Evolutionary conservation across 2,113 vertebrate species (phyloP).

Genomic region (Rattus rattus): DNA sequence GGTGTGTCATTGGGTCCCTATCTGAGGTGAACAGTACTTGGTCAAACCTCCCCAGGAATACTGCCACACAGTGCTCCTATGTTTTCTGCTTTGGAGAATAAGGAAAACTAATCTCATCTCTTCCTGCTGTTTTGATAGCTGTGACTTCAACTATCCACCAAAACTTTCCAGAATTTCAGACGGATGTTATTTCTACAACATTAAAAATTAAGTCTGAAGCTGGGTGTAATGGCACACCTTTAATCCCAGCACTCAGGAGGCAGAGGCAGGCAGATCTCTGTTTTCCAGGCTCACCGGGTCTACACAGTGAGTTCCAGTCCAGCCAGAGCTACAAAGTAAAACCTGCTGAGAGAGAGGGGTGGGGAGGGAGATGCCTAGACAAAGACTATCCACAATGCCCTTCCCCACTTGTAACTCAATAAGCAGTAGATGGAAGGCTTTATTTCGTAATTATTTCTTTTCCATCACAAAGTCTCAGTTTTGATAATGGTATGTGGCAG

Average conservation of each 20-base stretch:
- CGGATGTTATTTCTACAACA: not conserved
- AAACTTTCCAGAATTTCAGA: not conserved
- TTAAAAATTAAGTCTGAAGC: not conserved
- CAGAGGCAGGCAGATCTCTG: not conserved
- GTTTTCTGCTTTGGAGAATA: not conserved
- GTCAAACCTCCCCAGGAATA: not conserved
- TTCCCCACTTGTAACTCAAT: not conserved
- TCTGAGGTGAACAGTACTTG: not conserved
- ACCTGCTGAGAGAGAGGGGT: not conserved
- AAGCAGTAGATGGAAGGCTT: not conserved
- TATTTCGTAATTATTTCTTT: not conserved
- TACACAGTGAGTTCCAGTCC: not conserved
- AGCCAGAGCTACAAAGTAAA: not conserved
- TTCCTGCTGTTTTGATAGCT: slow-evolving; percentile 12
- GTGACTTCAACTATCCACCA: not conserved
- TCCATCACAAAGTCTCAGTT: not conserved
- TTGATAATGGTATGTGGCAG: slow-evolving; percentile 44
- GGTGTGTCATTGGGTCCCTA: not conserved
- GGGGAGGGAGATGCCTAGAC: not conserved
- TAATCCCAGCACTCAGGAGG: not conserved
- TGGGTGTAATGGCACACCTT: not conserved
- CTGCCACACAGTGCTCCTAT: not conserved
- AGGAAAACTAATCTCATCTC: slow-evolving; percentile 5
- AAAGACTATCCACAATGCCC: not conserved
- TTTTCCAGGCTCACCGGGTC: not conserved